These are phyloP conservation scores for Branchellion lobata DNA, from an alignment of 2,888 invertebrate genomes.

Conservation along the genomic window DNA sequence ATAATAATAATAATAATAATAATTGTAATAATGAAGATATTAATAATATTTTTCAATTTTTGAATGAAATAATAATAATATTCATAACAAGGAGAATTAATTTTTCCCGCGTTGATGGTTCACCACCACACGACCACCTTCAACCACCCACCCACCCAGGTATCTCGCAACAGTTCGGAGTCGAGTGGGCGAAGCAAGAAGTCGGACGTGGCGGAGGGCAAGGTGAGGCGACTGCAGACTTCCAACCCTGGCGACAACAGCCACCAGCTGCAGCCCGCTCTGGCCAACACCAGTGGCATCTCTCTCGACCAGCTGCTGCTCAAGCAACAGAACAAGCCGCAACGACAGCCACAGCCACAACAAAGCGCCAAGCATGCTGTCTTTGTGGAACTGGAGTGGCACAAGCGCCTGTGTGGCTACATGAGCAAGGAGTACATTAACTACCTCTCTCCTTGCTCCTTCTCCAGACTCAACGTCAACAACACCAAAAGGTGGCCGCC, in stretches of 20 bases:
- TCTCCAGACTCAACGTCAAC: slow-evolving; percentile 12
- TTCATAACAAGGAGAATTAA: too few relatives aligned
- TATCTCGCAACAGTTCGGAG: slow-evolving; percentile 64
- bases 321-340: background rate
- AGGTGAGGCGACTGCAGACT: slow-evolving; percentile 41
- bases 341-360: background rate
- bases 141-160: slow-evolving; percentile 54
- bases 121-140: too few relatives aligned
- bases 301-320: slow-evolving; percentile 4
- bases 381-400: slow-evolving; percentile 29
- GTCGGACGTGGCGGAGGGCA: slow-evolving; percentile 56
- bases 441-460: slow-evolving; percentile 32
- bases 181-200: slow-evolving; percentile 60
- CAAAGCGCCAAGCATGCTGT: background rate
- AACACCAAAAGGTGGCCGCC: background rate
- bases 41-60: too few relatives aligned
- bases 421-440: slow-evolving; percentile 37
- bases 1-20: too few relatives aligned
- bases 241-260: background rate
- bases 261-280: background rate
- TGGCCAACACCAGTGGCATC: slow-evolving; percentile 63
- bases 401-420: slow-evolving; percentile 27
- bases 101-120: too few relatives aligned
- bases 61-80: too few relatives aligned
- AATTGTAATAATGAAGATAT: too few relatives aligned